phyloP scores from a whole-genome alignment of 2,888 invertebrate species.

The Ennomos erosarius region DNA sequence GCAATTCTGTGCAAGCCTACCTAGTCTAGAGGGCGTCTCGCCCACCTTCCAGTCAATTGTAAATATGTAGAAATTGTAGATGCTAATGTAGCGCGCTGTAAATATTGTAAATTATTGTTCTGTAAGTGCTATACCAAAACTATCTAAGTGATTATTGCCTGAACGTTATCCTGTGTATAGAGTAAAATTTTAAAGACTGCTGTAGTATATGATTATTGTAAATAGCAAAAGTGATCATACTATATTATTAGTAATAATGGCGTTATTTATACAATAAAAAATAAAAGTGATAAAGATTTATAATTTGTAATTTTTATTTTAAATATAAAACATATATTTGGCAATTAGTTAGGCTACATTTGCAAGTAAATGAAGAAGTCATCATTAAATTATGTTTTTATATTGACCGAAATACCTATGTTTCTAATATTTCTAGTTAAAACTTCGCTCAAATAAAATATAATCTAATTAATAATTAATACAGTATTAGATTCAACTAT shows the following conservation, averaged over 20 bases:
- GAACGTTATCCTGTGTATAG: constrained; percentile 84
- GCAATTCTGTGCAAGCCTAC: constrained; percentile 87
- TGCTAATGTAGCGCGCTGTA: constrained; percentile 68
- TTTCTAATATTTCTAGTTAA: no score
- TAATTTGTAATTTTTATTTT: constrained; percentile 67
- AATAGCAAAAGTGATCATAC: constrained; percentile 84
- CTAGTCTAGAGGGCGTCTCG: constrained; percentile 85
- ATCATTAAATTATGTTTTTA: no score
- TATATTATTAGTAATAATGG: constrained; percentile 81
- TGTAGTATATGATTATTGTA: constrained; percentile 84
- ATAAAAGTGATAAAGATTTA: constrained; percentile 80
- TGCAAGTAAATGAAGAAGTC: no score
- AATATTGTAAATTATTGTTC: constrained; percentile 79
- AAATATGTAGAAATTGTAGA: constrained; percentile 71
- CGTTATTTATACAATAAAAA: constrained; percentile 84
- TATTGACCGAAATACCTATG: no score
- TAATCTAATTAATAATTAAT: no score
- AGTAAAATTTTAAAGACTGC: constrained; percentile 86
- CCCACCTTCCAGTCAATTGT: constrained; percentile 81
- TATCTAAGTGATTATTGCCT: constrained; percentile 83
- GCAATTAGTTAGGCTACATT: no score
- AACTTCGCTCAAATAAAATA: no score
- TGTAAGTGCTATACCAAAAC: constrained; percentile 84
- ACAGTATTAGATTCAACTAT: no score
- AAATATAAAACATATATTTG: neutral